phyloP scores from a whole-genome alignment of 2,113 vertebrate genomes.

The Galeopterus variegatus region DNA sequence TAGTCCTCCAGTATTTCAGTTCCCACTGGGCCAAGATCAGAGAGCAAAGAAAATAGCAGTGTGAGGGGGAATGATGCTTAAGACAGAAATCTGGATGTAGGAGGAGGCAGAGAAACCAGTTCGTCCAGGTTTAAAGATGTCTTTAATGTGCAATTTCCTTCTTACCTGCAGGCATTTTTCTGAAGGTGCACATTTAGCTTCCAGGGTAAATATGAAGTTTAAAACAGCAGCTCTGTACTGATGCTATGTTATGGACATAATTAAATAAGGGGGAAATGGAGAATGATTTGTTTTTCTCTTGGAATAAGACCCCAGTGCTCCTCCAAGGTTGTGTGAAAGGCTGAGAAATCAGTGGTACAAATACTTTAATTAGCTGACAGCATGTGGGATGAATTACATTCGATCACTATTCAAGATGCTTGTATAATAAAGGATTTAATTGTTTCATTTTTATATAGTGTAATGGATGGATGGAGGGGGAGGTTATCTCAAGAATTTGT shows the following conservation, averaged over 20 bases:
- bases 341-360: slow-evolving; percentile 58
- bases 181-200: slow-evolving; percentile 51
- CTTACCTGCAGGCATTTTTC: slow-evolving; percentile 46
- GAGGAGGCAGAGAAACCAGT: not conserved
- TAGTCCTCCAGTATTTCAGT: not conserved
- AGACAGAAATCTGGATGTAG: not conserved
- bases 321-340: slow-evolving; percentile 42
- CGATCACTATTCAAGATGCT: slow-evolving; percentile 70
- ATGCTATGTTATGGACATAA: slow-evolving; percentile 55
- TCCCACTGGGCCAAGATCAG: slow-evolving; percentile 49
- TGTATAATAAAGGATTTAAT: slow-evolving; percentile 70
- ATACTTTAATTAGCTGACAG: slow-evolving; percentile 79
- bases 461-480: slow-evolving; percentile 34
- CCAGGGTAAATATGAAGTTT: slow-evolving; percentile 63
- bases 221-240: not conserved
- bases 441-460: slow-evolving; percentile 32
- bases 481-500: slow-evolving; percentile 45
- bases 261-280: slow-evolving; percentile 64
- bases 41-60: not conserved
- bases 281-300: slow-evolving; percentile 70
- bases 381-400: slow-evolving; percentile 51
- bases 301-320: slow-evolving; percentile 42
- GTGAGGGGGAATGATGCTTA: not conserved
- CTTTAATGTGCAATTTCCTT: slow-evolving; percentile 36
- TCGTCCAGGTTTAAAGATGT: slow-evolving; percentile 21